phyloP scores from a whole-genome alignment of 2,113 vertebrate species.

The Podarcis cretensis region DNA sequence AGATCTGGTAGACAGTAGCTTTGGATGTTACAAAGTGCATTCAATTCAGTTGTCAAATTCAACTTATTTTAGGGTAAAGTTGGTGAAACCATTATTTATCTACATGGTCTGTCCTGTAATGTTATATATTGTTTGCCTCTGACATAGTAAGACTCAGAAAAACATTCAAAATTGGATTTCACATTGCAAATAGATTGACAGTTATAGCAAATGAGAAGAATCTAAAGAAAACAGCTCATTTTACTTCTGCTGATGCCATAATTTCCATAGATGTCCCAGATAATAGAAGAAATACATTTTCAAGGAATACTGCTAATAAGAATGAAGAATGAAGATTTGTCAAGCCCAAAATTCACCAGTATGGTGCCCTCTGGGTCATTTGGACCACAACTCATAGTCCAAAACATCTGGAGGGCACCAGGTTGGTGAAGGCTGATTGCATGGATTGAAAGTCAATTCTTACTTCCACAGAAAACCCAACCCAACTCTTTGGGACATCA shows the following conservation, averaged over 20 bases:
- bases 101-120: neutral
- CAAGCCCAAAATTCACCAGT: neutral
- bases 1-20: no score
- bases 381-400: no score
- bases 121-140: neutral
- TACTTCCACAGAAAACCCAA: neutral
- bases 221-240: neutral
- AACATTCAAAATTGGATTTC: neutral
- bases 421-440: no score
- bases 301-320: neutral
- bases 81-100: neutral
- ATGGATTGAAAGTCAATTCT: neutral
- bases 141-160: neutral
- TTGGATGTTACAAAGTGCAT: no score
- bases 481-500: neutral
- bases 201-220: neutral
- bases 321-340: neutral
- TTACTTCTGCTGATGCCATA: neutral
- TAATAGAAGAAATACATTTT: neutral
- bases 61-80: neutral
- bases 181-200: neutral
- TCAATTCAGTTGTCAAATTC: neutral
- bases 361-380: no score
- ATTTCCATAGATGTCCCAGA: neutral
- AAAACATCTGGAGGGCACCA: no score